These are phyloP conservation scores for Pyrocoelia pectoralis DNA, from an alignment of 2,888 invertebrate genomes.

Conservation along the genomic window DNA sequence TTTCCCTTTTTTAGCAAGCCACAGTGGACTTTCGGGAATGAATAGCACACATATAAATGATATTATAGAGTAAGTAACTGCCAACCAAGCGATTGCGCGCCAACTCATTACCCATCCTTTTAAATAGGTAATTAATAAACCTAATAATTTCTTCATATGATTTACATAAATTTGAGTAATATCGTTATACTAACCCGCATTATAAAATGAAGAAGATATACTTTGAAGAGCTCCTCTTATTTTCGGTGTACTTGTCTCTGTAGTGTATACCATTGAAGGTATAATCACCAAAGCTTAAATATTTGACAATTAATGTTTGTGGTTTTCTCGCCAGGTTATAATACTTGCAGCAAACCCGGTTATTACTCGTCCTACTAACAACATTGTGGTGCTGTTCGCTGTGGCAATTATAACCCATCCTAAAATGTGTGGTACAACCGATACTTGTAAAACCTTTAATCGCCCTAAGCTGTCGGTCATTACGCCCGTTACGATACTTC, in stretches of 20 bases:
- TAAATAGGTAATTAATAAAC: neutral
- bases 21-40: neutral
- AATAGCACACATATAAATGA: neutral
- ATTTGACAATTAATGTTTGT: no score
- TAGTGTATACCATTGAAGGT: neutral
- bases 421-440: neutral
- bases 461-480: neutral
- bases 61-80: neutral
- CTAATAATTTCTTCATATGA: neutral
- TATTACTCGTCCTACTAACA: neutral
- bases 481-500: neutral
- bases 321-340: no score
- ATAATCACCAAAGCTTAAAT: neutral
- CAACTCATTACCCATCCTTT: neutral
- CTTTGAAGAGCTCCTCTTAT: neutral
- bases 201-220: neutral
- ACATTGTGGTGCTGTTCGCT: neutral
- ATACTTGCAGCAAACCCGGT: neutral
- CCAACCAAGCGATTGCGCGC: neutral
- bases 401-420: neutral
- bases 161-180: neutral
- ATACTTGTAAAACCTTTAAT: neutral
- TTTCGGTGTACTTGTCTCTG: neutral
- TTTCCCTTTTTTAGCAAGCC: neutral
- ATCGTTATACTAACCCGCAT: neutral